Conservation (phyloP, 2,888 invertebrate genomes). For the Lymantria dispar region DNA sequence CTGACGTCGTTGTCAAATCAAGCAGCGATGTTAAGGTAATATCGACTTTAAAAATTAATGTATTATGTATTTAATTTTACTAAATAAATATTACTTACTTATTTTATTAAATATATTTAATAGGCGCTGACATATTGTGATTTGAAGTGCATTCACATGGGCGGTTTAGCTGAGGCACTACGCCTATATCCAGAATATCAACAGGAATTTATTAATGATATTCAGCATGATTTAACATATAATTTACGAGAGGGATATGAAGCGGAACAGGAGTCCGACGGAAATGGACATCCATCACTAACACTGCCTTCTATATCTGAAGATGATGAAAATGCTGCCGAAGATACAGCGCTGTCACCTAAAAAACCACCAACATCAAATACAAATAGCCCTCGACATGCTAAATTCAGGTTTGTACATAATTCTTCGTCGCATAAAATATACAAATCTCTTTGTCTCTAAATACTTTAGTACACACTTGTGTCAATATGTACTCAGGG, state of each 20-base stretch:
- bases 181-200: conserved; percentile 97
- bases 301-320: conserved; percentile 97
- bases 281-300: conserved; percentile 90
- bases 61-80: background rate
- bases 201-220: conserved; percentile 96
- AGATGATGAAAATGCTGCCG: conserved; percentile 95
- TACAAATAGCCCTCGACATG: conserved; percentile 85
- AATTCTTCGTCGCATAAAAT: no score
- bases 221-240: conserved; percentile 96
- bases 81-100: no score
- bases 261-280: conserved; percentile 90
- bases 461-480: no score
- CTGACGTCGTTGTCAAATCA: conserved; percentile 93
- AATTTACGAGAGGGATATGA: conserved; percentile 97
- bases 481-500: no score
- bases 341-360: conserved; percentile 85
- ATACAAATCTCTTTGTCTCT: no score
- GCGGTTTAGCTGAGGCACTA: conserved; percentile 93
- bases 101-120: conserved; percentile 6
- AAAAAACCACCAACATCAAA: conserved; percentile 83
- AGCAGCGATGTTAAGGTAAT: conserved; percentile 94
- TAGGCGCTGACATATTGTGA: conserved; percentile 97
- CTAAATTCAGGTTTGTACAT: conserved; percentile 77
- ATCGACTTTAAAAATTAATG: background rate
- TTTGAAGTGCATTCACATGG: conserved; percentile 95